Base-by-base conservation (phyloP, 2,888 invertebrate genomes). In the Linnaemya vulpina region DNA sequence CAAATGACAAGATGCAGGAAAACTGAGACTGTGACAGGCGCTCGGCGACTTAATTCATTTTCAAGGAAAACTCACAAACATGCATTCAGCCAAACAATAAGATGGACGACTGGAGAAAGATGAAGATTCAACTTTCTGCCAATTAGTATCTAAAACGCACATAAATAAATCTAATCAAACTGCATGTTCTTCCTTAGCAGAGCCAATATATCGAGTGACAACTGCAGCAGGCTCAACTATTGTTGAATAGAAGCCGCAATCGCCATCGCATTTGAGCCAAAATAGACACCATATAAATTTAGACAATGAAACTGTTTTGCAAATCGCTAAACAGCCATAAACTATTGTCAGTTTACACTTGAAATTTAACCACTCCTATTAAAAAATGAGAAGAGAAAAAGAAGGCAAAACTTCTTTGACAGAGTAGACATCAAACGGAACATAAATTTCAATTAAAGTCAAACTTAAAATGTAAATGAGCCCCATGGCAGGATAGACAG, bases 1-100 rank as follows among this genome's bases (percentile, higher is more conserved):
- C 82, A 82, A 82, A 76, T 71, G 70, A 83, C 76, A 71, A 84
- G 71, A 84, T 35, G 67, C 71, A 55, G 55, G 46, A 58, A 22
- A 40, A 49, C 65, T 55, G 25, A 51, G 75, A 75, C 71, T 76
- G 75, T 78, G 74, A 74, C 81, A 74, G 73, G 40, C 51, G 58
- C 78, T 82, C 79, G 79, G 82, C 85, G 79, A 82, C 85, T 75
- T 78, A 71, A 79, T 79, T 82, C 79, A 80, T 60, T 79, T 55
- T 35, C 17, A 11, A 25, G 30, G 51, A 38, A 40, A 78, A 22
- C 4, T 55, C 10, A 38, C 9, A 38, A 1, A 38, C 35, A 55
- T 4, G 10, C n/a, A 46, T 1, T 5, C 30, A 35, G 53, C 30
- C 38, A 67, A 4, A 49, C 38, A 13, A 30, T 5, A 40, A 60